Conservation (phyloP, 2,113 vertebrate species). For the Zeus faber region DNA sequence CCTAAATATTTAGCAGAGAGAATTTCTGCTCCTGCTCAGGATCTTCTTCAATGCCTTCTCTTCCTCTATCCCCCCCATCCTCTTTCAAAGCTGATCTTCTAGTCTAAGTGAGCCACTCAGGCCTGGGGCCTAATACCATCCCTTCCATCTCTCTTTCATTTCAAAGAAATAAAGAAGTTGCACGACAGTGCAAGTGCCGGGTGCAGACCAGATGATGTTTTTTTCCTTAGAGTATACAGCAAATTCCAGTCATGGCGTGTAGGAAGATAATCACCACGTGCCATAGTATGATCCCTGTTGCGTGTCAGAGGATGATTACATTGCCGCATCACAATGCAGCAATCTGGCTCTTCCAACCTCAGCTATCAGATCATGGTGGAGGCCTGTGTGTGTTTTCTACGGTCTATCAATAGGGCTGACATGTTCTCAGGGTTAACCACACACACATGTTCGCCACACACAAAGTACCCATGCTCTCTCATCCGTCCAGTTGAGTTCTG, state of each 20-base stretch:
- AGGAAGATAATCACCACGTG: conserved; percentile 38
- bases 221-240: conserved; percentile 34
- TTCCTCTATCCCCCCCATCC: background rate
- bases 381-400: conserved; percentile 19
- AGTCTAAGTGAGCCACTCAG: conserved; percentile 34
- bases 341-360: conserved; percentile 41
- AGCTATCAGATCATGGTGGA: conserved; percentile 40
- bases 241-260: conserved; percentile 42
- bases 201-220: conserved; percentile 60
- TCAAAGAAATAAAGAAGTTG: conserved; percentile 16
- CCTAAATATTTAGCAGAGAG: conserved; percentile 46
- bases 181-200: conserved; percentile 31
- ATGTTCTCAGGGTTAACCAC: conserved; percentile 43
- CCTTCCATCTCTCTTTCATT: conserved; percentile 12
- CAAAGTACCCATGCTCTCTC: conserved; percentile 26
- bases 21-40: conserved; percentile 34
- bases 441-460: conserved; percentile 52
- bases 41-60: conserved; percentile 33
- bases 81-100: conserved; percentile 29
- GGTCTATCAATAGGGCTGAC: conserved; percentile 40
- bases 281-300: conserved; percentile 42
- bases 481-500: conserved; percentile 32
- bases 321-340: conserved; percentile 48
- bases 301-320: conserved; percentile 60
- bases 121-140: conserved; percentile 29